A percentile compares a stretch with the other conserved stretches of the same genome.
Conservation (phyloP, 2,797 vertebrate genomes). For the Gallinago stenura region DNA sequence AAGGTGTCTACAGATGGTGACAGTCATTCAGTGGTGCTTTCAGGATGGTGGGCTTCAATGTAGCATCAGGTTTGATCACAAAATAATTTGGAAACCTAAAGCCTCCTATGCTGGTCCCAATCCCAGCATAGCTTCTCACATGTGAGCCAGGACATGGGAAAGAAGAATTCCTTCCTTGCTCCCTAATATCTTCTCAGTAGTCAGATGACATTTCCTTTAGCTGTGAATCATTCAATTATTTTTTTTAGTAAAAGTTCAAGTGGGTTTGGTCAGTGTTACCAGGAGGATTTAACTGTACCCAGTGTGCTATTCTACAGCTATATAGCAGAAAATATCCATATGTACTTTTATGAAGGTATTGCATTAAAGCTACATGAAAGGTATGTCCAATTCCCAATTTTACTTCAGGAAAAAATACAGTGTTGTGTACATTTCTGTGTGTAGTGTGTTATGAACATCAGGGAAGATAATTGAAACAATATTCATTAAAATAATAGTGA, state of each 20-base stretch:
- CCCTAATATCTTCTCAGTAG: not conserved
- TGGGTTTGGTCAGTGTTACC: not conserved
- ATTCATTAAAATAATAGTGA: not conserved
- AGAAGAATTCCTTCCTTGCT: not conserved
- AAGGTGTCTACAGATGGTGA: not conserved
- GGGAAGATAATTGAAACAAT: not conserved
- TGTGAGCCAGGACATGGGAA: not conserved
- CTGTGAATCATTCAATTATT: not conserved
- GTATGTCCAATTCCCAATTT: not conserved
- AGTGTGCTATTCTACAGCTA: not conserved
- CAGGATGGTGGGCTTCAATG: not conserved
- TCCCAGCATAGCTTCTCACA: not conserved
- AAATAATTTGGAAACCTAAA: not conserved
- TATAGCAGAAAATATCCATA: not conserved
- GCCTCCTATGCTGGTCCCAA: not conserved
- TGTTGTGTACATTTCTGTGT: not conserved
- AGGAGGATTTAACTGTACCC: not conserved
- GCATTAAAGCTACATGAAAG: not conserved
- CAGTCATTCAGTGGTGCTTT: not conserved
- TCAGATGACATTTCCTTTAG: not conserved
- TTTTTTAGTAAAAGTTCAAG: not conserved
- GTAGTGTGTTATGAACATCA: not conserved
- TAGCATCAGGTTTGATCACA: not conserved
- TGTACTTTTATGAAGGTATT: not conserved
- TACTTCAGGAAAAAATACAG: not conserved